These are phyloP conservation scores for Diorhabda sublineata DNA, from an alignment of 1,140 invertebrate genomes.

Conservation along the genomic window DNA sequence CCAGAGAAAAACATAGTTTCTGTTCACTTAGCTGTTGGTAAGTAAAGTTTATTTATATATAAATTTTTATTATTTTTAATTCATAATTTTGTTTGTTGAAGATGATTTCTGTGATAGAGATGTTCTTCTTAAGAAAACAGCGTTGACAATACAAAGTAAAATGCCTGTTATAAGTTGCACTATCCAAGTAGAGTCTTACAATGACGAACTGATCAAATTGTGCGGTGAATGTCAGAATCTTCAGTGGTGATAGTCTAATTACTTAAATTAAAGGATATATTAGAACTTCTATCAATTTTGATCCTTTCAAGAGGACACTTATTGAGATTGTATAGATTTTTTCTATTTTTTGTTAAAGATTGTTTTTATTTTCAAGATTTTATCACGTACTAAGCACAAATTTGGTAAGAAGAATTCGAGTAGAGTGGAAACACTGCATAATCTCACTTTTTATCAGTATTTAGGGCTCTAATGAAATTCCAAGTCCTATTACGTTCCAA, in stretches of 20 bases:
- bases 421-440: too few species aligned
- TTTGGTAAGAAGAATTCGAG: too few species aligned
- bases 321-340: too few species aligned
- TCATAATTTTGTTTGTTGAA: conserved; percentile 40
- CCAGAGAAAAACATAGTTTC: conserved; percentile 65
- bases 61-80: background rate
- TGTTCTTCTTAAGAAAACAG: conserved; percentile 53
- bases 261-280: too few species aligned
- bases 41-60: conserved; percentile 28
- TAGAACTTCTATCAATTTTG: too few species aligned
- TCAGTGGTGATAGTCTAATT: background rate
- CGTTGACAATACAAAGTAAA: conserved; percentile 49
- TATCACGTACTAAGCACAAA: too few species aligned
- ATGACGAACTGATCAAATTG: conserved; percentile 32
- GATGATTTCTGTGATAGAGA: conserved; percentile 51
- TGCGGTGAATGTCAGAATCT: conserved; percentile 37
- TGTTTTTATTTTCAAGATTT: too few species aligned
- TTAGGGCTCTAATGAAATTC: too few species aligned
- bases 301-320: too few species aligned
- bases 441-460: too few species aligned
- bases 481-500: too few species aligned
- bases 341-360: too few species aligned
- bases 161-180: conserved; percentile 59
- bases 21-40: conserved; percentile 73
- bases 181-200: conserved; percentile 57